Conservation (phyloP, 1,140 invertebrate genomes). For the Drosophila novamexicana region DNA sequence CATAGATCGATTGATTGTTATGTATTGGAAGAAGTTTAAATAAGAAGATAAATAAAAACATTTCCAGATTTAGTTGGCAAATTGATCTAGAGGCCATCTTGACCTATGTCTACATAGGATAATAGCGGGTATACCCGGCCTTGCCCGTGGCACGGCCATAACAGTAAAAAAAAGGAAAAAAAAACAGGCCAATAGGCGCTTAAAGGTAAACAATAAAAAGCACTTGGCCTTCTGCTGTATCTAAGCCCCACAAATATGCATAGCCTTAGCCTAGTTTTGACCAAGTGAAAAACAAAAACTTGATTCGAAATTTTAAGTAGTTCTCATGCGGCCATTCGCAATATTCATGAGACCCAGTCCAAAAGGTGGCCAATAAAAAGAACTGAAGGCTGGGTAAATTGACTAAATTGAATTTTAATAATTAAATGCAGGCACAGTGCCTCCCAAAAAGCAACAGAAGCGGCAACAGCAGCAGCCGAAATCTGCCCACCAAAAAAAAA, state of each 20-base stretch:
- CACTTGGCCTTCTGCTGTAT: neutral
- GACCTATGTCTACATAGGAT: no score
- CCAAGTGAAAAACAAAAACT: neutral
- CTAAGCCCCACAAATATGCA: neutral
- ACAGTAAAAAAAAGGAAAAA: no score
- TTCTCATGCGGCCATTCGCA: conserved; percentile 39
- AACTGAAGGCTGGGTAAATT: conserved; percentile 49
- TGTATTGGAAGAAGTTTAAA: no score
- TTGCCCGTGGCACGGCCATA: no score
- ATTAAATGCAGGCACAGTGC: conserved; percentile 68
- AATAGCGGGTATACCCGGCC: no score
- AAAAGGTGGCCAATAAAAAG: conserved; percentile 41
- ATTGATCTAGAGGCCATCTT: no score
- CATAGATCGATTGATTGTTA: no score
- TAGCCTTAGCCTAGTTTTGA: conserved; percentile 9
- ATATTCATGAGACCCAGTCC: conserved; percentile 44
- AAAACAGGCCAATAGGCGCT: neutral
- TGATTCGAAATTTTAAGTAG: conserved; percentile 21
- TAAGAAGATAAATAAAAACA: no score
- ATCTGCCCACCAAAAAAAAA: neutral
- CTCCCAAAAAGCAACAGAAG: conserved; percentile 14
- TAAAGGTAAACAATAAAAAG: neutral
- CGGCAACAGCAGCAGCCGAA: conserved; percentile 22
- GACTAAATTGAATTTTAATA: conserved; percentile 83
- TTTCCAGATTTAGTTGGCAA: no score